Percentiles rank a stretch among this genome's conserved stretches.
Evolutionary conservation across 1,140 invertebrate genomes (phyloP).

Genomic region (Trinorchestia longiramus): DNA sequence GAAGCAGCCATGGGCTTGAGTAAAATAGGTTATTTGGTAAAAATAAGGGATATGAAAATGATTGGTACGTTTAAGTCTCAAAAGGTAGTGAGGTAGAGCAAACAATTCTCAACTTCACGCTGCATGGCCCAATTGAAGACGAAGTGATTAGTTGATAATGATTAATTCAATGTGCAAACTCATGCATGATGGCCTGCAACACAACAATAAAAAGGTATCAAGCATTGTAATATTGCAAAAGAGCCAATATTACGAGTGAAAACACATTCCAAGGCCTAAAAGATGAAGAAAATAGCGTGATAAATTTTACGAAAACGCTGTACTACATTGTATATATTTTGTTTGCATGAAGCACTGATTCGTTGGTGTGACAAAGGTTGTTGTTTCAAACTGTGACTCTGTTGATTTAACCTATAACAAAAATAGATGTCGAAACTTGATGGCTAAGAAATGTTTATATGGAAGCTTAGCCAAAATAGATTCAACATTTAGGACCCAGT

Average conservation of each 20-base stretch:
- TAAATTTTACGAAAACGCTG: not conserved
- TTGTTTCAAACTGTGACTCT: not conserved
- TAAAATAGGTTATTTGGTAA: not conserved
- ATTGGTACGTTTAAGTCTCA: not conserved
- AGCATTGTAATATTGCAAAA: not conserved
- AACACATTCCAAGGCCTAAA: not conserved
- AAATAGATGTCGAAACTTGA: not conserved
- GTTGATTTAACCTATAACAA: not conserved
- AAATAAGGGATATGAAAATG: not conserved
- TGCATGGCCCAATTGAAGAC: not conserved
- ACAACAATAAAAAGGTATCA: not conserved
- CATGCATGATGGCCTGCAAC: not conserved
- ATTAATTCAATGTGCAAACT: not conserved
- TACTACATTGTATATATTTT: not conserved
- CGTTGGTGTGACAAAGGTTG: not conserved
- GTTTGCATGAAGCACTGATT: not conserved
- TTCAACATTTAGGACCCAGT: not conserved
- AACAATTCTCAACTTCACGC: not conserved
- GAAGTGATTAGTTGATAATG: not conserved
- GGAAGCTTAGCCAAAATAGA: not conserved
- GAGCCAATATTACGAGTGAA: not conserved
- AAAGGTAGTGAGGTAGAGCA: not conserved
- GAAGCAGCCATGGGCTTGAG: not conserved
- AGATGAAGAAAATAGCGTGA: not conserved
- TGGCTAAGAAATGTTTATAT: not conserved